Base-by-base conservation (phyloP, 1,140 invertebrate genomes). In the Batillaria attramentaria region DNA sequence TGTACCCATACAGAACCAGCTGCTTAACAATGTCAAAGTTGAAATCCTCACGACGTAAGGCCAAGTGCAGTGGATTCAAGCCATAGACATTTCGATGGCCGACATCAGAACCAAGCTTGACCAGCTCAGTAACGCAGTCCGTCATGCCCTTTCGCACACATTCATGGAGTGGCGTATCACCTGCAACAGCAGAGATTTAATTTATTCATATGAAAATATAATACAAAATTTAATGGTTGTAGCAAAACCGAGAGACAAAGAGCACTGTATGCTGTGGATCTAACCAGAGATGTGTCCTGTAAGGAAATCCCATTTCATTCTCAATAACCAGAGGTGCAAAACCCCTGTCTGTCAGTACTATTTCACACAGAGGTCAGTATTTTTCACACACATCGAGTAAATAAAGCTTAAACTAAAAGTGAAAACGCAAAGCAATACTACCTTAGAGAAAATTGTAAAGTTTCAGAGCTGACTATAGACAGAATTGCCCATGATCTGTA, bases 121-220 rank as follows among this genome's bases (percentile, higher is more conserved):
- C 62, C 62, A 65, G 62, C 62, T 65, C 62, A 18, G 33, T 65
- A 35, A 65, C 20, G 62, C 62, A 65, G 10, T 35, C 62, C 31
- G 3, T 31, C 62, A 65, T 65, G 31, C 62, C 62, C 16, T 65
- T 31, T 10, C 62, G 62, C 62, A 65, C 16, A 65, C 62, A 65
- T 33, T 65, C 62, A 35, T 65, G 62, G 13, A 65, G 62, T 35
- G 62, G 31, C 28, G 62, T 65, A 4, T 65, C 62, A n/a, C n/a
- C n/a, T n/a, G n/a, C n/a, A n/a, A n/a, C n/a, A n/a, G n/a, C n/a
- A n/a, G n/a, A n/a, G n/a, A n/a, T n/a, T n/a, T n/a, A n/a, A n/a
- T n/a, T n/a, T n/a, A n/a, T n/a, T n/a, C n/a, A n/a, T n/a, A n/a
- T n/a, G n/a, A n/a, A n/a, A n/a, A n/a, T n/a, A n/a, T n/a, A n/a